A percentile compares a stretch with the other conserved stretches of the same genome.
These are phyloP conservation scores for Melanitta fusca DNA, from an alignment of 2,797 vertebrate species.

Conservation along the genomic window DNA sequence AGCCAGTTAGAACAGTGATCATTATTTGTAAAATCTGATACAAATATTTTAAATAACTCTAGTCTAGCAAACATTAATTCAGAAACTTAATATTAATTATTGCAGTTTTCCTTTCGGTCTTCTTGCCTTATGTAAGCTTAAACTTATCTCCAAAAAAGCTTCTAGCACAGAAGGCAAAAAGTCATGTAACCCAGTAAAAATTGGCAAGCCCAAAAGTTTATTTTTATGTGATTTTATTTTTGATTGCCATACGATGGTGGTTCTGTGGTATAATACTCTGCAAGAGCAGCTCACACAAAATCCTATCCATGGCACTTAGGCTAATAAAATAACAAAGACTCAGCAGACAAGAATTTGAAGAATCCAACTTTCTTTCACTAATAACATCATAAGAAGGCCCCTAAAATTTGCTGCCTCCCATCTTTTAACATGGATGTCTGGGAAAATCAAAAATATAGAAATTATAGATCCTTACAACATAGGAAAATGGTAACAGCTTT, in stretches of 20 bases:
- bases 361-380: constrained; percentile 23
- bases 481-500: constrained; percentile 21
- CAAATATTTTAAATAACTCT: not conserved
- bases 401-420: constrained; percentile 18
- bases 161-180: constrained; percentile 40
- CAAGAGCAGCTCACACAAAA: constrained; percentile 41
- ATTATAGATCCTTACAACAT: not conserved
- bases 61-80: not conserved
- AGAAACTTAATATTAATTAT: constrained; percentile 31
- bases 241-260: constrained; percentile 32
- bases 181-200: constrained; percentile 67
- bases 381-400: constrained; percentile 11
- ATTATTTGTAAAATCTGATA: constrained; percentile 16
- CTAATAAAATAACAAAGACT: constrained; percentile 52
- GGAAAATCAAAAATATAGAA: not conserved
- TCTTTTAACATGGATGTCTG: not conserved
- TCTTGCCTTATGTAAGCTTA: constrained; percentile 19
- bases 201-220: constrained; percentile 69
- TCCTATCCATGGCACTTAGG: constrained; percentile 27
- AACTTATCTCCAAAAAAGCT: not conserved
- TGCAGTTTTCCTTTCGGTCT: constrained; percentile 65
- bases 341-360: constrained; percentile 23
- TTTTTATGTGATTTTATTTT: constrained; percentile 69
- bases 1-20: constrained; percentile 4
- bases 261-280: constrained; percentile 40